phyloP scores from a whole-genome alignment of 2,888 invertebrate genomes.

The Mystacides longicornis region DNA sequence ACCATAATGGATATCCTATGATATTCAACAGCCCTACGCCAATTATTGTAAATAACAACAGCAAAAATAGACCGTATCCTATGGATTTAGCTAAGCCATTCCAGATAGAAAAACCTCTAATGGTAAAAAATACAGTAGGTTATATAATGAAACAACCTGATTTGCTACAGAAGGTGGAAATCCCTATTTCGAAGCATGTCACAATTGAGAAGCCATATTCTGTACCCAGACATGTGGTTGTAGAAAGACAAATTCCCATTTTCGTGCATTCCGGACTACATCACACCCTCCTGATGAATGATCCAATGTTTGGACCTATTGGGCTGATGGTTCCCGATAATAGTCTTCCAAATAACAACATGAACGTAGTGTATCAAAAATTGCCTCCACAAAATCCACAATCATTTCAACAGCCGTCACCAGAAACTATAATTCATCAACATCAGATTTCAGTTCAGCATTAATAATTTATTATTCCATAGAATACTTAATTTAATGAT shows the following conservation, averaged over 20 bases:
- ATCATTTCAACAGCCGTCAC: no score
- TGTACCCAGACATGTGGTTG: slow-evolving; percentile 29
- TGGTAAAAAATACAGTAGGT: slow-evolving; percentile 17
- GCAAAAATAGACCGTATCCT: slow-evolving; percentile 37
- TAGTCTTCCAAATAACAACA: no score
- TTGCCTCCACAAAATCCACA: no score
- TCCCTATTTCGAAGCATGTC: slow-evolving; percentile 34
- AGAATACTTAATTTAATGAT: no score
- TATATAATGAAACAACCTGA: slow-evolving; percentile 17
- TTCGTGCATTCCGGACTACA: slow-evolving; percentile 10
- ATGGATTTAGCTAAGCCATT: slow-evolving; percentile 38
- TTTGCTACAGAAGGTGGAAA: slow-evolving; percentile 22
- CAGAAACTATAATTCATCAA: no score
- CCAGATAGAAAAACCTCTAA: slow-evolving; percentile 8
- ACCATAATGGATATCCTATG: no score
- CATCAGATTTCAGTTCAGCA: neutral
- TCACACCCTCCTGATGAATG: no score
- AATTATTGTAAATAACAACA: no score
- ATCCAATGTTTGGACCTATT: no score
- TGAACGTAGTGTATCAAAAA: no score
- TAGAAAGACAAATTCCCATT: slow-evolving; percentile 20
- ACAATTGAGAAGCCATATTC: slow-evolving; percentile 44
- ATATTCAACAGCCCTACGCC: no score
- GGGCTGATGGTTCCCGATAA: no score
- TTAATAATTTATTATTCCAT: neutral